Percentiles rank a stretch among this genome's conserved stretches.
Evolutionary conservation across 2,113 vertebrate genomes (phyloP).

Genomic region (Prunella himalayana): DNA sequence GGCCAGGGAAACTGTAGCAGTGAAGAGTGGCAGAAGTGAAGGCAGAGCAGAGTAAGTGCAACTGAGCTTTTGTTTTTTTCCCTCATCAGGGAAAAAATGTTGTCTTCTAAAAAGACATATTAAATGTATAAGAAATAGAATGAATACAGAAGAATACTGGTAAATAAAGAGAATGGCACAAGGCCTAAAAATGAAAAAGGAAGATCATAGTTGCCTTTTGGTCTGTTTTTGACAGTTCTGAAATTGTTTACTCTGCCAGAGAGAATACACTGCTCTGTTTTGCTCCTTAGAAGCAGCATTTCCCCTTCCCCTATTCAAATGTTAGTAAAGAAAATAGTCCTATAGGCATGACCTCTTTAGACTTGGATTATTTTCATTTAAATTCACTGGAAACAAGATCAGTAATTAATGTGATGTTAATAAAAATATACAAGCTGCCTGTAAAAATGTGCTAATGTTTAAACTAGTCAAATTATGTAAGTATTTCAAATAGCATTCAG

Average conservation of each 20-base stretch:
- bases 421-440: not conserved
- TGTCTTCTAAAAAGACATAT: not conserved
- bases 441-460: not conserved
- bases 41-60: not conserved
- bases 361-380: not conserved
- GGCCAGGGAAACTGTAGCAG: not conserved
- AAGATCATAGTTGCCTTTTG: not conserved
- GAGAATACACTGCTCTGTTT: not conserved
- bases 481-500: not conserved
- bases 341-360: not conserved
- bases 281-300: not conserved
- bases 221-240: not conserved
- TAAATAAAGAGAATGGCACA: not conserved
- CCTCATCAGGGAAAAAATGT: not conserved
- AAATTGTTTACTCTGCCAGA: not conserved
- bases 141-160: not conserved
- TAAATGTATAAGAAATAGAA: not conserved
- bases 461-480: conserved; percentile 28
- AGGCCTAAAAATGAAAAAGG: not conserved
- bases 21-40: not conserved
- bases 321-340: not conserved
- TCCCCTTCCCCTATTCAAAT: not conserved
- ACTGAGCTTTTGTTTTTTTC: not conserved
- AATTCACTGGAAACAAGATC: not conserved
- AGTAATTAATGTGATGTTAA: not conserved